phyloP scores from a whole-genome alignment of 2,797 vertebrate species.

The Chelonia mydas region DNA sequence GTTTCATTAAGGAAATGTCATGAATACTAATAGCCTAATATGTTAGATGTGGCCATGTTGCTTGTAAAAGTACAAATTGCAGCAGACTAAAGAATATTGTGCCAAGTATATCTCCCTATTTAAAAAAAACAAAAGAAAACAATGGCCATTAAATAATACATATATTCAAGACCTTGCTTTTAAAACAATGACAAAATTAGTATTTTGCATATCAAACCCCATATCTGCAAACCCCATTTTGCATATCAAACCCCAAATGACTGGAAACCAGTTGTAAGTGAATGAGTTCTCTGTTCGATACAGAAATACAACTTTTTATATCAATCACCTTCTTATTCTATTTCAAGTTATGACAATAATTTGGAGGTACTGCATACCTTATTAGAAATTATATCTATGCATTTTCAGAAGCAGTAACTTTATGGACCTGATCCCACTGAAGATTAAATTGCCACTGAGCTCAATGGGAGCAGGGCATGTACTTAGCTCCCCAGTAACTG shows the following conservation, averaged over 20 bases:
- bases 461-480: background rate
- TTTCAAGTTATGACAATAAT: background rate
- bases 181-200: background rate
- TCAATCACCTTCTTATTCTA: background rate
- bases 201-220: background rate
- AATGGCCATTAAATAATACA: background rate
- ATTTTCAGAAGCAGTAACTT: conserved; percentile 5
- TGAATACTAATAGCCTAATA: conserved; percentile 49
- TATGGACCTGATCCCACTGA: background rate
- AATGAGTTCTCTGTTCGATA: background rate
- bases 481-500: background rate
- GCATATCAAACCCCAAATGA: background rate
- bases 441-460: conserved; percentile 3
- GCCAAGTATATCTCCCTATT: background rate
- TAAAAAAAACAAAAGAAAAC: background rate
- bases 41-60: conserved; percentile 22
- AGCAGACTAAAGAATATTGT: conserved; percentile 17
- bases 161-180: background rate
- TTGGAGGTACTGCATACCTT: background rate
- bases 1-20: conserved; percentile 63
- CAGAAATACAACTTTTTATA: background rate
- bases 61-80: conserved; percentile 27
- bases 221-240: too few species aligned
- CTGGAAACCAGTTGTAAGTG: background rate
- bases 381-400: background rate